Base-by-base conservation (phyloP, 2,797 vertebrate genomes). In the Chelonia mydas region DNA sequence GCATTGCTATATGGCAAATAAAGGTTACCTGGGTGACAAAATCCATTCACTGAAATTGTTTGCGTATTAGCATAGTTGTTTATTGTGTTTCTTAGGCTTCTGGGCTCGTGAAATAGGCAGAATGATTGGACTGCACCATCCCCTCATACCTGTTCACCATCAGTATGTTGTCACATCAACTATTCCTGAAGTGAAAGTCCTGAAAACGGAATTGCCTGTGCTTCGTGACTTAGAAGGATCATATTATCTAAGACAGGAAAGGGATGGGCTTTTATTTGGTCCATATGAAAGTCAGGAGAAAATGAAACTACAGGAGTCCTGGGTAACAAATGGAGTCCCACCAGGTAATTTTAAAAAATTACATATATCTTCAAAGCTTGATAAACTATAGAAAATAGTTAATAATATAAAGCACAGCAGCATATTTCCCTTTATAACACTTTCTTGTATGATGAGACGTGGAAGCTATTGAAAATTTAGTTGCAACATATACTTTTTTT, bases 71-170 rank as follows among this genome's bases (percentile, higher is more conserved):
- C 65, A 0, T 49, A 82, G 86, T n/a, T 95, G 4, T 9, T 65
- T 90, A 12, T 45, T 81, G 4, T 50, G 23, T 78, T 82, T 89
- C 90, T 91, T 92, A 99, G 99, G 99, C 86, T 99, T 99, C 97
- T 99, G 99, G 99, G 99, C 99, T 17, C 98, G 98, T 85, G 99
- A 99, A 87, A 97, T 99, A 89, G 99, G 99, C 31, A 97, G 99
- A 84, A 98, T 99, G 98, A 98, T 99, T 55, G 99, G 99, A 81
- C 96, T 99, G 11, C 98, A 99, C 4, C 99, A 99, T 95, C 99
- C 99, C 68, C 99, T 99, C 83, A 98, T 99, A 96, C 99, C 99
- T 1, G 99, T 99, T 90, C 99, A 99, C 93, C 99, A 99, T 97
- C 99, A 99, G 68, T 99, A 99, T 23, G 97, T 99, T 3, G 99